Conservation (phyloP, 2,797 vertebrate species). For the Propithecus perrieri region DNA sequence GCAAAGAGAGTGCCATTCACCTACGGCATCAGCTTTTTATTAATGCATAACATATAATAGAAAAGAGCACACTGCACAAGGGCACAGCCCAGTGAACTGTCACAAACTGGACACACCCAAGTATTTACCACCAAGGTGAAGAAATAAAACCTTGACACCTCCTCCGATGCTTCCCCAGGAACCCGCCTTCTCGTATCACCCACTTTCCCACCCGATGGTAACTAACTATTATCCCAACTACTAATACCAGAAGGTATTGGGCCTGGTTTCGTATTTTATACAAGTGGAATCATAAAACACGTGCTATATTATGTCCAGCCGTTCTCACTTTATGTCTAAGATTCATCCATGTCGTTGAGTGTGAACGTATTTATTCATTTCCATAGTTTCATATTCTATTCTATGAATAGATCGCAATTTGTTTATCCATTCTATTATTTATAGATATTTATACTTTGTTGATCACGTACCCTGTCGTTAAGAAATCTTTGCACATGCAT, state of each 20-base stretch:
- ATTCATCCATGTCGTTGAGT: neutral
- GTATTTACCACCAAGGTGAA: neutral
- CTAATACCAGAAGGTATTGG: neutral
- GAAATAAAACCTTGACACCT: neutral
- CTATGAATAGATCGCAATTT: neutral
- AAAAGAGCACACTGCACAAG: accelerated
- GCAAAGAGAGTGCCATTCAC: accelerated
- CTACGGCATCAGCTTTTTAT: accelerated
- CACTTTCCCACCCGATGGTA: neutral
- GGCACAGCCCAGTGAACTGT: accelerated
- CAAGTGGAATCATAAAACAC: neutral
- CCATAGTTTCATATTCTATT: neutral
- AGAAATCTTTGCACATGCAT: neutral
- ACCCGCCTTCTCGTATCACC: neutral
- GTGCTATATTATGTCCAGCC: neutral
- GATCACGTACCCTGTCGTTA: neutral
- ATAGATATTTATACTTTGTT: neutral
- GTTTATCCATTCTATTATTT: neutral
- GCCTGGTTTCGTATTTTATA: neutral
- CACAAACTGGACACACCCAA: accelerated
- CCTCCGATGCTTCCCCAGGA: neutral
- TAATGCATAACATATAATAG: accelerated
- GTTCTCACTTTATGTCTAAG: neutral
- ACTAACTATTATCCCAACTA: neutral
- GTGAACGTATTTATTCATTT: neutral